Conservation (phyloP, 2,888 invertebrate genomes). For the Andrena hattorfiana region DNA sequence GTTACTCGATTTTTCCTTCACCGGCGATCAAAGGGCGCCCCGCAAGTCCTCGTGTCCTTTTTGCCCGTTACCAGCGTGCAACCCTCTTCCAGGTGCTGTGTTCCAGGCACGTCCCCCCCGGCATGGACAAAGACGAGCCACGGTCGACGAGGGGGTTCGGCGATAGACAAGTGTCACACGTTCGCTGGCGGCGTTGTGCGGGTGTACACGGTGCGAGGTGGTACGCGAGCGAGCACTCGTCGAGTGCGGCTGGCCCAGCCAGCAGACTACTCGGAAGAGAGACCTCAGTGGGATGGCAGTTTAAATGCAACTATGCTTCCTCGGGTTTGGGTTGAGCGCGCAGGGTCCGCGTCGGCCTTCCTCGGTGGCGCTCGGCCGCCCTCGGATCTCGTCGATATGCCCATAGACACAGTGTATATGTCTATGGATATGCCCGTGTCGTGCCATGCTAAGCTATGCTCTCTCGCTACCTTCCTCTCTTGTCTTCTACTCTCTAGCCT, state of each 20-base stretch:
- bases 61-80: not conserved
- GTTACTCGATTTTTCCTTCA: not conserved
- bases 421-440: constrained; percentile 77
- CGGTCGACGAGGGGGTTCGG: not conserved
- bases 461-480: constrained; percentile 50
- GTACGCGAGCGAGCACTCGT: constrained; percentile 42
- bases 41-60: constrained; percentile 7
- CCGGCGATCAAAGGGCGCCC: not conserved
- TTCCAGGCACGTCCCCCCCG: constrained; percentile 20
- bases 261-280: constrained; percentile 73
- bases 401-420: constrained; percentile 80
- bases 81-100: not conserved
- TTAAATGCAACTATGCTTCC: constrained; percentile 83
- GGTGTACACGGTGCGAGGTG: constrained; percentile 31
- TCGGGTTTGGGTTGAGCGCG: constrained; percentile 80
- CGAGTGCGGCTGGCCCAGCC: constrained; percentile 63
- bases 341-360: constrained; percentile 76
- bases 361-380: constrained; percentile 76
- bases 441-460: constrained; percentile 69
- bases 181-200: constrained; percentile 29
- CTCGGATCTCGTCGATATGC: constrained; percentile 83
- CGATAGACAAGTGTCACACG: constrained; percentile 42
- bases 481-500: constrained; percentile 41
- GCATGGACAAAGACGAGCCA: constrained; percentile 10
- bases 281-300: constrained; percentile 79